These are phyloP conservation scores for Stenolophus ochropezus DNA, from an alignment of 2,888 invertebrate genomes.

Conservation along the genomic window DNA sequence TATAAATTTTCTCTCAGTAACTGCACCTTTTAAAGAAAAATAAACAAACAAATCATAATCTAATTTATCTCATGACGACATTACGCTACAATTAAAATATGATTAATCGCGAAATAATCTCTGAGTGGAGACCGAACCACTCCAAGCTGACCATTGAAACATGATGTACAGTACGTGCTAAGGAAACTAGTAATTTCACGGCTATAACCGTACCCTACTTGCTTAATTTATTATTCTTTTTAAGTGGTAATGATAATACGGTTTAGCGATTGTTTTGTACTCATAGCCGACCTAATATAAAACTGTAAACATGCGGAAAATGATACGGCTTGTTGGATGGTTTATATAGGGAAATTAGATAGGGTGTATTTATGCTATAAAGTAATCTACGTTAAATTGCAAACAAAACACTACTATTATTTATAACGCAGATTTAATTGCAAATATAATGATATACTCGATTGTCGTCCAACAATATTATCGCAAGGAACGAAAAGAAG, in stretches of 20 bases:
- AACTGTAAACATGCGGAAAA: constrained; percentile 24
- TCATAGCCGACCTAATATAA: constrained; percentile 8
- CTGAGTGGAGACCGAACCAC: background rate
- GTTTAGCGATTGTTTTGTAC: constrained; percentile 34
- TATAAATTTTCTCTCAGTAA: constrained; percentile 22
- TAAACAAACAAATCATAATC: constrained; percentile 21
- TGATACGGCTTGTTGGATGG: constrained; percentile 2
- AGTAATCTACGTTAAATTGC: background rate
- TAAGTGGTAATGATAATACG: constrained; percentile 37
- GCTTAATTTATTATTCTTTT: constrained; percentile 46
- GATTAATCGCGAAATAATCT: constrained; percentile 51
- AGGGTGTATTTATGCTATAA: background rate
- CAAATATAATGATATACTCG: too few species aligned
- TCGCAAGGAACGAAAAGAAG: too few species aligned
- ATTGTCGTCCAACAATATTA: too few species aligned
- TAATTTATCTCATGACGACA: constrained; percentile 45
- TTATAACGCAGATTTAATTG: too few species aligned
- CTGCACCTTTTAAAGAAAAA: constrained; percentile 17
- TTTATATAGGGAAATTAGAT: constrained; percentile 6
- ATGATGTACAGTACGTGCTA: constrained; percentile 11
- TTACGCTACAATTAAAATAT: constrained; percentile 49
- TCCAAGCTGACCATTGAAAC: background rate
- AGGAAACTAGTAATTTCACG: constrained; percentile 39
- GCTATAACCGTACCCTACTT: constrained; percentile 44
- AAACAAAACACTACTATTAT: background rate